A percentile compares a stretch with the other conserved stretches of the same genome.
Evolutionary conservation across 2,797 vertebrate species (phyloP).

Genomic region (Etheostoma perlongum): DNA sequence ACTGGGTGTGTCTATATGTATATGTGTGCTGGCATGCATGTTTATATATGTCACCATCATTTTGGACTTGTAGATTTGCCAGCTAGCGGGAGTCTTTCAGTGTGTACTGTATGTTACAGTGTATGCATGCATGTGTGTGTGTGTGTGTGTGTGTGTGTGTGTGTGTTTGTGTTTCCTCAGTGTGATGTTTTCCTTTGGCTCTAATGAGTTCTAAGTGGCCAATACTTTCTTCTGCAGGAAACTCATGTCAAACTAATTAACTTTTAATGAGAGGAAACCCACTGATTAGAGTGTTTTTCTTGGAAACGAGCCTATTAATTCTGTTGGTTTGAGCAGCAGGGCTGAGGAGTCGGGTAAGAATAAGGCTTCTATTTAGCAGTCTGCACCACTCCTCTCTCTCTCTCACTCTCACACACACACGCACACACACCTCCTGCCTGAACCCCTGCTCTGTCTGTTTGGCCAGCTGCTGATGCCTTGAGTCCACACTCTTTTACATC

Average conservation of each 20-base stretch:
- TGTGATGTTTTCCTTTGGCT: conserved; percentile 86
- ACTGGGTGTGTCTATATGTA: conserved; percentile 40
- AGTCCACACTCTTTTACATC: conserved; percentile 36
- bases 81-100: conserved; percentile 45
- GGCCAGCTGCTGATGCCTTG: conserved; percentile 74
- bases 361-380: conserved; percentile 73
- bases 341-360: conserved; percentile 72
- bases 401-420: conserved; percentile 24
- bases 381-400: conserved; percentile 52
- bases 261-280: conserved; percentile 92
- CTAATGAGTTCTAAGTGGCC: conserved; percentile 90
- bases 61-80: conserved; percentile 56
- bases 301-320: conserved; percentile 90
- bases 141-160: conserved; percentile 20
- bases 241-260: conserved; percentile 91
- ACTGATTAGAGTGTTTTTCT: conserved; percentile 93
- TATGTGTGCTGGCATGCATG: conserved; percentile 60
- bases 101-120: conserved; percentile 34
- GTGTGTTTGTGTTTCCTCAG: conserved; percentile 49
- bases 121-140: conserved; percentile 20
- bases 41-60: conserved; percentile 61
- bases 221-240: conserved; percentile 89
- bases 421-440: conserved; percentile 32
- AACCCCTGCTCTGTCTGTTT: conserved; percentile 77
- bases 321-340: conserved; percentile 84